Evolutionary conservation across 1,140 invertebrate species (phyloP), one percentile per base, ranked within the genome.

Genomic region (Diploscapter pachys): DNA sequence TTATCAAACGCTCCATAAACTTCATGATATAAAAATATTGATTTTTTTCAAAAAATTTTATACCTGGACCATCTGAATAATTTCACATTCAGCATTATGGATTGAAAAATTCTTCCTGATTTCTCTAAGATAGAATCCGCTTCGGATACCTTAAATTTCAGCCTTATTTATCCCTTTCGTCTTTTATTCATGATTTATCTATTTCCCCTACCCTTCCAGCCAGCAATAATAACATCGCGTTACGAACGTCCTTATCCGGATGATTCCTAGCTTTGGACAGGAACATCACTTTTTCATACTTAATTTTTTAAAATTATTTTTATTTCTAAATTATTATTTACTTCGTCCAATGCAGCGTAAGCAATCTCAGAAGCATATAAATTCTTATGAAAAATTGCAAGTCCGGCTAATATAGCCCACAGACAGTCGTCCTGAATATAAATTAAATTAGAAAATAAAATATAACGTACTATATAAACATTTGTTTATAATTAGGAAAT

Each of bases 271-370:
- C 90, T 80, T 93, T 90, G 83, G 92, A 91, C 70, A 96, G 91
- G 83, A 93, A 94, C 80, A 91, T 89, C 0, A 96, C 94, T 90
- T 96, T 95, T 81, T 96, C 93, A 63, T 90, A 91, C 89, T 88
- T 71, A 72, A 81, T 67, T 31, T 63, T 6, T 54, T 61, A n/a
- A n/a, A n/a, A n/a, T n/a, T n/a, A n/a, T 6, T 59, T 63, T 64
- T 69, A 11, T 76, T 4, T 52, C 63, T n/a, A 2, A 55, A 8
- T 55, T n/a, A 56, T 8, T 56, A 50, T 1, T 74, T 73, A 89
- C 88, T 83, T 93, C 91, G 77, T 91, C 90, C 71, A 97, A 92
- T 49, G 93, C 91, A n/a, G 93, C 92, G 87, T 95, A 98, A 6
- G 93, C 92, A 84, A 95, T 91, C 89, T 96, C 94, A 2, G 94